phyloP scores from a whole-genome alignment of 2,888 invertebrate species.

The Boloria selene region DNA sequence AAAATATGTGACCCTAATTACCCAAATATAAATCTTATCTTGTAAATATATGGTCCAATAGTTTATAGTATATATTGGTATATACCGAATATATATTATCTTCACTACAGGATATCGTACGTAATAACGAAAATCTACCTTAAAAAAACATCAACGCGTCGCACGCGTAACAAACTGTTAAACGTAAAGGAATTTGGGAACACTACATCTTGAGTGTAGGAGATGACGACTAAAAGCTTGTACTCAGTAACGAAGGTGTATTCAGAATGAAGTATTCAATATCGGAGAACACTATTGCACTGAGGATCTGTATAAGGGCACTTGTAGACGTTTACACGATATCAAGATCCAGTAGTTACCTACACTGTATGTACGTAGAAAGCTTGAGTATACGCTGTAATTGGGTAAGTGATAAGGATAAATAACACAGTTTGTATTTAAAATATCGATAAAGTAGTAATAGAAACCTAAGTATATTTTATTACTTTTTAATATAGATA shows the following conservation, averaged over 20 bases:
- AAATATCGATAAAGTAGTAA: slow-evolving; percentile 8
- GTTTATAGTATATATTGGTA: background rate
- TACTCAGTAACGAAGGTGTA: slow-evolving; percentile 8
- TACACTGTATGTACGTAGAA: background rate
- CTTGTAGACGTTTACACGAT: slow-evolving; percentile 4
- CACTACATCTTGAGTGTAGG: slow-evolving; percentile 5
- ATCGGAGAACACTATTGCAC: slow-evolving; percentile 8
- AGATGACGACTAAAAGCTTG: background rate
- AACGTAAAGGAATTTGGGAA: slow-evolving; percentile 10
- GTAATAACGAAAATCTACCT: slow-evolving; percentile 45
- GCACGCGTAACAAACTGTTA: slow-evolving; percentile 40
- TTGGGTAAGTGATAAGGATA: slow-evolving; percentile 12
- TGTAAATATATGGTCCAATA: background rate
- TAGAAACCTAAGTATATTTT: background rate
- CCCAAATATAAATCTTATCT: too few species aligned
- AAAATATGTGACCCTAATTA: too few species aligned
- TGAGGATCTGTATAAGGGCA: slow-evolving; percentile 9
- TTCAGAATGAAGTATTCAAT: slow-evolving; percentile 5
- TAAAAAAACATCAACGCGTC: slow-evolving; percentile 66
- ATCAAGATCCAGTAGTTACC: background rate
- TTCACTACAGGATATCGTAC: slow-evolving; percentile 12
- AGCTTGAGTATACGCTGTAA: background rate
- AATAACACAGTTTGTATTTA: slow-evolving; percentile 9
- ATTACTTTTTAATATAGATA: too few species aligned
- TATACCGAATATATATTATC: background rate